Conservation (phyloP, 2,888 invertebrate genomes). For the Patella caerulea region DNA sequence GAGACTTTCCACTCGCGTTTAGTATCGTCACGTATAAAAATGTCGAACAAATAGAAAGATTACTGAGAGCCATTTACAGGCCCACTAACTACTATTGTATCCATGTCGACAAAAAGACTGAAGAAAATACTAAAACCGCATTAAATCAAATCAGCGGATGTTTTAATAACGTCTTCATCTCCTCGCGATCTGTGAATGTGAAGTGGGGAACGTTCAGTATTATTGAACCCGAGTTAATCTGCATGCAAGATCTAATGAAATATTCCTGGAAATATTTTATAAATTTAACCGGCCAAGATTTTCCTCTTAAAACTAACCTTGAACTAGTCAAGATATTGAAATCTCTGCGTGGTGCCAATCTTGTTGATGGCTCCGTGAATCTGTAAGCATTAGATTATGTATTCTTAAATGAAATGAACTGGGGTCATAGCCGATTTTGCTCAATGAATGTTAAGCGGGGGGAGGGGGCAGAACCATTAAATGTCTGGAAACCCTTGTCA, state of each 20-base stretch:
- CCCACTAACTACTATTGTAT: slow-evolving; percentile 67
- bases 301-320: slow-evolving; percentile 62
- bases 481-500: too few relatives aligned
- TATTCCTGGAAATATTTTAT: slow-evolving; percentile 61
- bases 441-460: too few relatives aligned
- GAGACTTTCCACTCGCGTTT: too few relatives aligned
- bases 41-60: too few relatives aligned
- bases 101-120: slow-evolving; percentile 59
- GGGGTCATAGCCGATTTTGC: too few relatives aligned
- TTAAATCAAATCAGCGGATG: slow-evolving; percentile 46
- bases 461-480: too few relatives aligned
- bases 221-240: slow-evolving; percentile 58
- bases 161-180: slow-evolving; percentile 61
- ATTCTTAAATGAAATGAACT: too few relatives aligned
- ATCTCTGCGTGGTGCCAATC: slow-evolving; percentile 59
- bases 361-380: slow-evolving; percentile 42
- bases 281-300: slow-evolving; percentile 61
- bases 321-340: slow-evolving; percentile 58
- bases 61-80: slow-evolving; percentile 61
- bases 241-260: slow-evolving; percentile 50
- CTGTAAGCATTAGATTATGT: slow-evolving; percentile 24
- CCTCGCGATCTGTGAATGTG: slow-evolving; percentile 45
- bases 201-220: slow-evolving; percentile 57
- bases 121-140: slow-evolving; percentile 36
- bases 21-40: too few relatives aligned